Conservation (phyloP, 2,797 vertebrate species). For the Phrynocephalus vlangalii region DNA sequence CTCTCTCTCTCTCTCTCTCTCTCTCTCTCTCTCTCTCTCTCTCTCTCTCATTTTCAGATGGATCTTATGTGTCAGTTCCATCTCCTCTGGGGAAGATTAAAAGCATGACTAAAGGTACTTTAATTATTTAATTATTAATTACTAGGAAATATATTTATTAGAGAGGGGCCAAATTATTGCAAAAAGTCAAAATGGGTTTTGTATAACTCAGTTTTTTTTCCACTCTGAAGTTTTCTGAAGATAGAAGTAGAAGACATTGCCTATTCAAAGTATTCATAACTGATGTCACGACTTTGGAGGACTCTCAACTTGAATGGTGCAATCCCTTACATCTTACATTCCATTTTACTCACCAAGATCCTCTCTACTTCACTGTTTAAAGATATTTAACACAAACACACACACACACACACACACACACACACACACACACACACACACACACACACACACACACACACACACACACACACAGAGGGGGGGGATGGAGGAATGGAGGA, state of each 20-base stretch:
- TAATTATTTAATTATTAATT: neutral
- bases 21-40: slow-evolving; percentile 40
- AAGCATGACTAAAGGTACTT: slow-evolving; percentile 97
- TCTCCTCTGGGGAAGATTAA: slow-evolving; percentile 97
- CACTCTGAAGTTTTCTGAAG: neutral
- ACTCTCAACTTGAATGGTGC: neutral
- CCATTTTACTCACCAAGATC: neutral
- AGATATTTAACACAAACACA: neutral
- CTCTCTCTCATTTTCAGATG: slow-evolving; percentile 83
- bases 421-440: no score
- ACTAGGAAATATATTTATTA: slow-evolving; percentile 26
- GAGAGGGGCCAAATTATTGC: neutral
- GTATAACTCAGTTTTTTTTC: neutral
- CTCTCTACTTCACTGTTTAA: neutral
- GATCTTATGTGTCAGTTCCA: slow-evolving; percentile 94
- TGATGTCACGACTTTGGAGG: neutral
- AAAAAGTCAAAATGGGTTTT: neutral
- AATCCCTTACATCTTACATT: neutral
- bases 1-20: slow-evolving; percentile 50
- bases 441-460: no score
- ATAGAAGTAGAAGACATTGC: neutral
- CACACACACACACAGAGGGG: no score
- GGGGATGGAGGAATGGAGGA: no score
- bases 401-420: no score
- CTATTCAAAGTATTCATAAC: neutral